Evolutionary conservation across 2,888 invertebrate species (phyloP).

Genomic region (Parnassius orleans): DNA sequence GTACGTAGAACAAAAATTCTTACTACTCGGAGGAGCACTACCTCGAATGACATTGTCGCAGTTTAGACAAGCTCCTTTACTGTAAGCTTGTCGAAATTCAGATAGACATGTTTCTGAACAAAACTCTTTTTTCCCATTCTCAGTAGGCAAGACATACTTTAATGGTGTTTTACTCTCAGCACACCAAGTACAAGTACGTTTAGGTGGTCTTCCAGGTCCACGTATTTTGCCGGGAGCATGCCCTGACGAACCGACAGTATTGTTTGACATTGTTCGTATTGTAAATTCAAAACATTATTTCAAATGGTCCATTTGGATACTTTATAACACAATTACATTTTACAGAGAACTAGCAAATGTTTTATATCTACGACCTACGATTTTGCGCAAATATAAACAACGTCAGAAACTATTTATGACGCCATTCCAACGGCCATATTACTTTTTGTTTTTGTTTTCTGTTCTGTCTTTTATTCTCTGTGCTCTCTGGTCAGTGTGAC

Average conservation of each 20-base stretch:
- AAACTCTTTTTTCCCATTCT: constrained; percentile 94
- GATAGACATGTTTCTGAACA: constrained; percentile 94
- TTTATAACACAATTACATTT: constrained; percentile 51
- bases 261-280: constrained; percentile 68
- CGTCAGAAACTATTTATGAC: constrained; percentile 75
- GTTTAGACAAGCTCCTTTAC: constrained; percentile 92
- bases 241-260: constrained; percentile 77
- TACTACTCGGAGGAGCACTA: constrained; percentile 85
- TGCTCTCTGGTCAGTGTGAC: too few species aligned
- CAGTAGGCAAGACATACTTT: constrained; percentile 92
- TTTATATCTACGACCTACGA: constrained; percentile 35
- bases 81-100: constrained; percentile 93
- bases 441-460: constrained; percentile 40
- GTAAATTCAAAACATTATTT: constrained; percentile 58
- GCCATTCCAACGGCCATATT: constrained; percentile 77
- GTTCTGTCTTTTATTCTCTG: neutral
- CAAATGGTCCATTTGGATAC: constrained; percentile 34
- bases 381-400: constrained; percentile 73
- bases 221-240: constrained; percentile 82
- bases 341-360: constrained; percentile 39
- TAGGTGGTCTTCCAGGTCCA: constrained; percentile 90
- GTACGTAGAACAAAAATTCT: constrained; percentile 91
- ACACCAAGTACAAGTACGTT: constrained; percentile 93
- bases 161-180: constrained; percentile 90
- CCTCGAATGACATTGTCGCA: constrained; percentile 94